Base-by-base conservation (phyloP, 2,113 vertebrate genomes). In the Ciconia stormi region DNA sequence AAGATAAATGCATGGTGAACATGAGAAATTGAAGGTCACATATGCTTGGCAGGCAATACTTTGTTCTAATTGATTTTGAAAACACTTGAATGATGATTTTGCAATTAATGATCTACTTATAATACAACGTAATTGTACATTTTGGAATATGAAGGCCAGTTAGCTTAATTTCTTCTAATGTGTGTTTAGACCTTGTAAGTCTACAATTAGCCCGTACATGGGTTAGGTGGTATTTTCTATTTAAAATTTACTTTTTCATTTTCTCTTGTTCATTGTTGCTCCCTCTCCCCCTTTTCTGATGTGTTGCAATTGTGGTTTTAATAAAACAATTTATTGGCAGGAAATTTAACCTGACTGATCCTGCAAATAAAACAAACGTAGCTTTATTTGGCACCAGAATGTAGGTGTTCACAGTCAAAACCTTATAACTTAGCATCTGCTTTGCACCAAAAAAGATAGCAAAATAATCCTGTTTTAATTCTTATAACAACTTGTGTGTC, bases 61-160 rank as follows among this genome's bases (percentile, higher is more conserved):
- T 90, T 70, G 76, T 78, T 92, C 90, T 81, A 95, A 95, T 40
- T 82, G n/a, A 84, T 72, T 94, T 52, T 76, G 70, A 89, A 90
- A 97, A 79, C 73, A 72, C 56, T 52, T 36, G 36, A 95, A 89
- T 67, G n/a, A 80, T 36, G 61, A 93, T 53, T 93, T 80, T 2
- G 16, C 86, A 89, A 56, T 93, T 92, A 91, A 70, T 55, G 4
- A 78, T 72, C 65, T 67, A 62, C 71, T 78, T 79, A 46, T 13
- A 92, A 74, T n/a, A 76, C 49, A 84, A 87, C 4, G 1, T 78
- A 92, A 89, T 72, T 72, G 50, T 13, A 90, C 44, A 58, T 63
- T 84, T 90, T 66, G 20, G n/a, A 92, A 92, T 67, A 90, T 7
- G 25, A 65, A 89, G 8, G 16, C 15, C 56, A 67, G 61, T 40